Conservation (phyloP, 2,113 vertebrate species). For the Pedetes capensis region DNA sequence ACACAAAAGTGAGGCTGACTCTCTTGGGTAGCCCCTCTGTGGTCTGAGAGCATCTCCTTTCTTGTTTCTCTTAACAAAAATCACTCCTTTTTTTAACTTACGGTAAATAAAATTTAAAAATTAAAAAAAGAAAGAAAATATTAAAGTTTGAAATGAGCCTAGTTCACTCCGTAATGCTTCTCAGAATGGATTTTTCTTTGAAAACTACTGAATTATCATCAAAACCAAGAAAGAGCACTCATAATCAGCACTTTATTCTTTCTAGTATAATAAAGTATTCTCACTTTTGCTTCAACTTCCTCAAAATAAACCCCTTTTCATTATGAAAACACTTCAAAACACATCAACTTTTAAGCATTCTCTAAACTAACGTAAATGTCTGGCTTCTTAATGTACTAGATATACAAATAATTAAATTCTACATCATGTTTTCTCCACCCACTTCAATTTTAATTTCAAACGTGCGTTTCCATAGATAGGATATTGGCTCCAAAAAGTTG, state of each 20-base stretch:
- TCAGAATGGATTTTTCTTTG: slow-evolving; percentile 1
- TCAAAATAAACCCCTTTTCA: not conserved
- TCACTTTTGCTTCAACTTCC: not conserved
- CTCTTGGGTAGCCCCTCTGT: no score
- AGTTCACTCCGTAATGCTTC: not conserved
- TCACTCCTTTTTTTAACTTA: no score
- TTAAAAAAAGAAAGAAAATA: not conserved
- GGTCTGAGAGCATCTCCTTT: no score
- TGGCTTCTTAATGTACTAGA: not conserved
- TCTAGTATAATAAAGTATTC: not conserved
- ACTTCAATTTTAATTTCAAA: slow-evolving; percentile 52
- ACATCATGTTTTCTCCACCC: not conserved
- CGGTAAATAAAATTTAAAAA: no score
- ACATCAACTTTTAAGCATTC: not conserved
- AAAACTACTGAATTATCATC: slow-evolving; percentile 21
- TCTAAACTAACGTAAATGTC: not conserved
- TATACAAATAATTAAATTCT: slow-evolving; percentile 20
- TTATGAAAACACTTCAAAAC: not conserved
- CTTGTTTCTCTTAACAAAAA: no score
- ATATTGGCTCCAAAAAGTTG: not conserved
- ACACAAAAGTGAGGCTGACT: slow-evolving; percentile 24
- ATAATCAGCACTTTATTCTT: not conserved
- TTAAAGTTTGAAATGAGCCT: not conserved
- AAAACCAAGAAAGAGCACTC: not conserved
- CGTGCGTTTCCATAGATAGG: not conserved